Percentiles rank a stretch among this genome's conserved stretches.
These are phyloP conservation scores for Scylla paramamosain DNA, from an alignment of 1,140 invertebrate genomes.

Conservation along the genomic window DNA sequence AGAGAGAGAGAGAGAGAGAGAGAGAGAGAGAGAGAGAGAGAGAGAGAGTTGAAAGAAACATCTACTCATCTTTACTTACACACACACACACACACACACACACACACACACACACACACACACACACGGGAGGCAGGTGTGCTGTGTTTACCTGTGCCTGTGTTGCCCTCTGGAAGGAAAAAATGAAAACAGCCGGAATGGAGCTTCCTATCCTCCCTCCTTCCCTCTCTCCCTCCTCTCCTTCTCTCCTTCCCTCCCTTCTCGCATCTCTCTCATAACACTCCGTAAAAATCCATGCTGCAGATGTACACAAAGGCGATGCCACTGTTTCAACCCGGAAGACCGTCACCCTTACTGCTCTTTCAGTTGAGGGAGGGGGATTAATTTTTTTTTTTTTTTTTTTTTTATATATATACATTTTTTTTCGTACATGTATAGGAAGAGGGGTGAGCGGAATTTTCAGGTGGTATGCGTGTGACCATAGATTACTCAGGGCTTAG, in stretches of 20 bases:
- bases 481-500: not conserved
- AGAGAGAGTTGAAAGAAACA: not conserved
- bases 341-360: too few relatives aligned
- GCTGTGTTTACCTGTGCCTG: not conserved
- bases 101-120: not conserved
- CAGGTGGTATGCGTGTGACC: not conserved
- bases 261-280: not conserved
- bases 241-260: not conserved
- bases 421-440: not conserved
- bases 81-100: not conserved
- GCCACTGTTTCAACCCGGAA: too few relatives aligned
- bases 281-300: not conserved
- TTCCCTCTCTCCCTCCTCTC: not conserved
- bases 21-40: constrained; percentile 15
- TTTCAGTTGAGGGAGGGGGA: not conserved
- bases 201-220: not conserved
- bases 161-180: constrained; percentile 23
- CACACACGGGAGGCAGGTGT: not conserved
- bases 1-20: not conserved
- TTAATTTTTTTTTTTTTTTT: not conserved
- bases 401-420: not conserved
- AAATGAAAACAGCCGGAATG: not conserved
- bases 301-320: not conserved
- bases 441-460: not conserved
- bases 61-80: not conserved